A percentile compares a stretch with the other conserved stretches of the same genome.
Evolutionary conservation across 2,797 vertebrate genomes (phyloP).

Genomic region (Falco naumanni): DNA sequence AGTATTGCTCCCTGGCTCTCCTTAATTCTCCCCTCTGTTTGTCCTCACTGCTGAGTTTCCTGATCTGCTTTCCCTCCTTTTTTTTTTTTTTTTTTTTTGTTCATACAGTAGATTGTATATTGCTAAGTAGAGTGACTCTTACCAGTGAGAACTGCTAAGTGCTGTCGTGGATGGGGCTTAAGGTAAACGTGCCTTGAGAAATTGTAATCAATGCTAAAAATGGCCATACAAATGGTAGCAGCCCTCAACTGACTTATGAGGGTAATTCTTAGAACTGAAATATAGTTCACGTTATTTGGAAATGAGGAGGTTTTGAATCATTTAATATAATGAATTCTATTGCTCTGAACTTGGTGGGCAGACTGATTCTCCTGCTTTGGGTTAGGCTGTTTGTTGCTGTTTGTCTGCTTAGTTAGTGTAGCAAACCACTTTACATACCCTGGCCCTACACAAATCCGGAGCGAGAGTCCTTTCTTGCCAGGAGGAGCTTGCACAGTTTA

Average conservation of each 20-base stretch:
- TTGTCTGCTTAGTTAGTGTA: background rate
- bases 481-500: background rate
- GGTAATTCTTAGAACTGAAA: background rate
- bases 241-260: background rate
- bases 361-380: background rate
- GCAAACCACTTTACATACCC: background rate
- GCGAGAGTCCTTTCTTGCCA: background rate
- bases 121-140: background rate
- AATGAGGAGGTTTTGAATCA: background rate
- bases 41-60: constrained; percentile 46
- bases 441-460: background rate
- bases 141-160: background rate
- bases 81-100: background rate
- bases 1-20: constrained; percentile 81
- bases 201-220: background rate
- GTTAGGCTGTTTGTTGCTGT: background rate
- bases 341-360: background rate
- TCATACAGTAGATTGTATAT: background rate
- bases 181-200: constrained; percentile 1
- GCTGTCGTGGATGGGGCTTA: background rate
- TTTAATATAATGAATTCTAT: background rate
- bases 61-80: background rate
- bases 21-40: constrained; percentile 26
- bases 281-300: background rate
- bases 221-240: background rate